A percentile compares a stretch with the other conserved stretches of the same genome.
phyloP scores from a whole-genome alignment of 92 coral and sea anemone genomes.

The Porites divaricata region DNA sequence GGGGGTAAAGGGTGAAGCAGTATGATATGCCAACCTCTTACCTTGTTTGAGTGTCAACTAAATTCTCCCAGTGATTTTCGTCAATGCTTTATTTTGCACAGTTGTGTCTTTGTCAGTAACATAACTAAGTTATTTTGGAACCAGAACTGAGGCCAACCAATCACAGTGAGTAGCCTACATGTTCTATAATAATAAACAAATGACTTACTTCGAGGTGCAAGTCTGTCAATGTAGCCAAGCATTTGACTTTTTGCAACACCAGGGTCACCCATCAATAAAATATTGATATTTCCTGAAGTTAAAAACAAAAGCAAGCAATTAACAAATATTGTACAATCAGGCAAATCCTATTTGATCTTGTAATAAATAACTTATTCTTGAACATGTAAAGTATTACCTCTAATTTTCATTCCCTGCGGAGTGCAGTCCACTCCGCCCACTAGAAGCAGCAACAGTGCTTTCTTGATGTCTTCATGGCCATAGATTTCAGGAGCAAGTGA shows the following conservation, averaged over 20 bases:
- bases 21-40: too few relatives aligned
- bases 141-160: too few relatives aligned
- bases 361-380: too few relatives aligned
- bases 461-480: slow-evolving; percentile 99
- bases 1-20: too few relatives aligned
- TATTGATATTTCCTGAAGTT: slow-evolving; percentile 87
- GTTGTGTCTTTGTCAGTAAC: too few relatives aligned
- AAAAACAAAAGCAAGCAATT: neutral
- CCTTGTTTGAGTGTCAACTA: too few relatives aligned
- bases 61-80: too few relatives aligned
- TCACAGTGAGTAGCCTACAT: too few relatives aligned
- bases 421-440: slow-evolving; percentile 98
- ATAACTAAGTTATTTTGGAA: too few relatives aligned
- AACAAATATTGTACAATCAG: neutral
- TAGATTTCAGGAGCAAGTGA: slow-evolving; percentile 99
- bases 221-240: slow-evolving; percentile 95
- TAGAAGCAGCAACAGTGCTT: slow-evolving; percentile 84
- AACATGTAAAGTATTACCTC: slow-evolving; percentile 62
- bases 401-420: slow-evolving; percentile 98
- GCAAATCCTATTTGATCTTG: too few relatives aligned
- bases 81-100: too few relatives aligned
- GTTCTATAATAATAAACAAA: neutral
- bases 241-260: slow-evolving; percentile 99
- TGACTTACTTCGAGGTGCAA: slow-evolving; percentile 94
- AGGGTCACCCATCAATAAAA: slow-evolving; percentile 98